A percentile compares a stretch with the other conserved stretches of the same genome.
phyloP scores from a whole-genome alignment of 2,113 vertebrate species.

The Genyomyrus donnyi region DNA sequence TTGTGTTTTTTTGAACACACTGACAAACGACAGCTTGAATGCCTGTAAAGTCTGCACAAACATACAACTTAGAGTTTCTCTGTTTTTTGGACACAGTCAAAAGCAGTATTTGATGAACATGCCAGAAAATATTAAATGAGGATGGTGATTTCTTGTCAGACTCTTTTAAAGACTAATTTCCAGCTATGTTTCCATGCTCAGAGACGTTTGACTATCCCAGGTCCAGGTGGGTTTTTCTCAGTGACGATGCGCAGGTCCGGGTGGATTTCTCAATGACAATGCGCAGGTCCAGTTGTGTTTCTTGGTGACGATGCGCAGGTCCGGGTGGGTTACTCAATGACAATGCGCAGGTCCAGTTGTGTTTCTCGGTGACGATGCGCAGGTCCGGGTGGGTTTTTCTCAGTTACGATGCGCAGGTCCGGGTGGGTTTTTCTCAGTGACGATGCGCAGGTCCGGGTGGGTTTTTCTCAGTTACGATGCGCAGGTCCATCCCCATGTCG shows the following conservation, averaged over 20 bases:
- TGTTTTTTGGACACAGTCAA: background rate
- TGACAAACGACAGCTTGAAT: background rate
- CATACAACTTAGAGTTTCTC: background rate
- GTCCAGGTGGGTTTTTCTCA: background rate
- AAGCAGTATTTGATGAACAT: background rate
- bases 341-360: too few species aligned
- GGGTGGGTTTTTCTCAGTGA: background rate
- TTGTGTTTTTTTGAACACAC: background rate
- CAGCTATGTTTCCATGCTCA: background rate
- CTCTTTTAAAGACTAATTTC: background rate
- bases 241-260: too few species aligned
- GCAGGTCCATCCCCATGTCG: background rate
- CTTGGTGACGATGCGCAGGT: too few species aligned
- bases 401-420: too few species aligned
- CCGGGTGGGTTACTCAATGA: too few species aligned
- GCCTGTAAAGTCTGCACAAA: background rate
- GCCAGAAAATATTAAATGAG: background rate
- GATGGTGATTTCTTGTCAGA: background rate
- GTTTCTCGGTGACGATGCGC: too few species aligned
- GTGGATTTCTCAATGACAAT: too few species aligned
- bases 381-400: too few species aligned
- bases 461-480: too few species aligned
- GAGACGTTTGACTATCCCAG: background rate
- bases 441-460: background rate
- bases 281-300: too few species aligned